These are phyloP conservation scores for Leptinotarsa lineolata DNA, from an alignment of 1,140 invertebrate species.

Conservation along the genomic window DNA sequence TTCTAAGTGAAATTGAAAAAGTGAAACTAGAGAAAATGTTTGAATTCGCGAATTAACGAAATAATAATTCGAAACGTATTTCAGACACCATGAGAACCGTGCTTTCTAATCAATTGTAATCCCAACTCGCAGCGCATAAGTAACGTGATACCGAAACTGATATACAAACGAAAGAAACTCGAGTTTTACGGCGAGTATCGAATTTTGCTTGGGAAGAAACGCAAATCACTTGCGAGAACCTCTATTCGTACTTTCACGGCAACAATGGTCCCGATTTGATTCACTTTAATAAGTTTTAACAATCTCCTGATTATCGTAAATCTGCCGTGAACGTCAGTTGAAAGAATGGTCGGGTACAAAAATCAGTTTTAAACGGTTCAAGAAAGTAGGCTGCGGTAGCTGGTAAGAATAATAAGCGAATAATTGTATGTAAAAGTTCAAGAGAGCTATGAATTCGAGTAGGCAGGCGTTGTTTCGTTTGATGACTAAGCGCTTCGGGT, in stretches of 20 bases:
- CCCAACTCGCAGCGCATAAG: not conserved
- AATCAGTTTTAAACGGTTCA: not conserved
- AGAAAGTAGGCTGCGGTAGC: conserved; percentile 4
- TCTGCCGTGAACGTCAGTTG: not conserved
- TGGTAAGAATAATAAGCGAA: not conserved
- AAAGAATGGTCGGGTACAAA: not conserved
- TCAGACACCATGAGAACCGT: not conserved
- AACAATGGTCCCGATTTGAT: not conserved
- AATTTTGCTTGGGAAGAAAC: not conserved
- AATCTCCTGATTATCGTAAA: not conserved
- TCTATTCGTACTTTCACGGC: not conserved
- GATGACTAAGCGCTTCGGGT: not conserved
- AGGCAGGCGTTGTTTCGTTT: not conserved
- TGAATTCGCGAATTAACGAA: not conserved
- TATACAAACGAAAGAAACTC: not conserved
- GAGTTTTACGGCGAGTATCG: not conserved
- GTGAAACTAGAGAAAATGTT: too few species aligned
- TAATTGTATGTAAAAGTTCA: not conserved
- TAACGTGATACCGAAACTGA: not conserved
- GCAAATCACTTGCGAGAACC: not conserved
- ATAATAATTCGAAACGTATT: not conserved
- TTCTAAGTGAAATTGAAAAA: too few species aligned
- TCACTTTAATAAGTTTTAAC: not conserved
- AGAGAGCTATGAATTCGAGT: not conserved
- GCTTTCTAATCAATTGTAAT: not conserved